Evolutionary conservation across 1,140 invertebrate species (phyloP).

Genomic region (Euglossa dilemma): DNA sequence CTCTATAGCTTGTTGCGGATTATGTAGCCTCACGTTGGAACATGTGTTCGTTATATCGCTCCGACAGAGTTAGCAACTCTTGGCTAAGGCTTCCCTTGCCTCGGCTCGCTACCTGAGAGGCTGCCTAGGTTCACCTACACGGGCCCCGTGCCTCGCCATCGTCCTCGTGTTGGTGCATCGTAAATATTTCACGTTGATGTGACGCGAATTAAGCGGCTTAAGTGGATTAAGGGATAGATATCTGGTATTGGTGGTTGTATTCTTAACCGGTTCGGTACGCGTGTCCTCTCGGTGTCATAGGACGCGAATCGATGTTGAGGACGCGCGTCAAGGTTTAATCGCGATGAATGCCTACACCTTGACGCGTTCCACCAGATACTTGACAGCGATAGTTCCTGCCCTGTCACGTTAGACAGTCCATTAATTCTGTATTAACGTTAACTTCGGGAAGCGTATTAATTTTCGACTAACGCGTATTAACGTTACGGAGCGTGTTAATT

Average conservation of each 20-base stretch:
- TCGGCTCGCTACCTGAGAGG: constrained; percentile 36
- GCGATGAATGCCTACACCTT: neutral
- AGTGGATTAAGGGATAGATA: constrained; percentile 76
- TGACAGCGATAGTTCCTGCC: no score
- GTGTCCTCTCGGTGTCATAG: constrained; percentile 21
- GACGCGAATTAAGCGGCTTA: constrained; percentile 80
- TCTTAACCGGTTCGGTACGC: constrained; percentile 49
- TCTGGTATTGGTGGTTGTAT: constrained; percentile 52
- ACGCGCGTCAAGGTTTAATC: neutral
- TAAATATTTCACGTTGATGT: constrained; percentile 82
- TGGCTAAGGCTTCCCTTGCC: constrained; percentile 74
- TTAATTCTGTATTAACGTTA: no score
- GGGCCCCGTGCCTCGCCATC: constrained; percentile 46
- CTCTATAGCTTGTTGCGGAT: constrained; percentile 77
- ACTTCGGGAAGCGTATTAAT: no score
- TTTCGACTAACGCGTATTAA: no score
- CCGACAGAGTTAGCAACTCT: constrained; percentile 77
- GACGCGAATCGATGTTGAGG: constrained; percentile 32
- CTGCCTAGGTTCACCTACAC: constrained; percentile 51
- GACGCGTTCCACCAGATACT: neutral
- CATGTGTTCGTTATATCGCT: constrained; percentile 81
- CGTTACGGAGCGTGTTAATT: no score
- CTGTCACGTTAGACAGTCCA: no score
- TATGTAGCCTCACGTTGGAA: constrained; percentile 79
- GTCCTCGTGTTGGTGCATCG: constrained; percentile 57